A percentile compares a stretch with the other conserved stretches of the same genome.
Evolutionary conservation across 2,888 invertebrate species (phyloP).

Genomic region (Leptura quadrifasciata): DNA sequence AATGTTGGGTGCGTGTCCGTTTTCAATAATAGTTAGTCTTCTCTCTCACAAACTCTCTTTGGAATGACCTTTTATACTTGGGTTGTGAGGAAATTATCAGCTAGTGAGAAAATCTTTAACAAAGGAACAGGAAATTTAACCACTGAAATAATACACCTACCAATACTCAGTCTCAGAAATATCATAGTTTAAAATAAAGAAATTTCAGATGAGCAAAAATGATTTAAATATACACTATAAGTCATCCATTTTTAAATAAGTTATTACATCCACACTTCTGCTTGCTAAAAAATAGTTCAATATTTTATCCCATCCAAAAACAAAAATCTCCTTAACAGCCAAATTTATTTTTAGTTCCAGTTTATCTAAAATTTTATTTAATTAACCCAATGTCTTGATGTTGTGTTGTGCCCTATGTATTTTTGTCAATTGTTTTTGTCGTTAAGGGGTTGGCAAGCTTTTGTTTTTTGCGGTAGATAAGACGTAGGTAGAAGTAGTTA

Average conservation of each 20-base stretch:
- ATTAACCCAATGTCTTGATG: slow-evolving; percentile 61
- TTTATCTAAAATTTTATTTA: slow-evolving; percentile 26
- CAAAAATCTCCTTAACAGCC: slow-evolving; percentile 15
- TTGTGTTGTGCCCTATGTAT: slow-evolving; percentile 73
- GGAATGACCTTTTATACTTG: too few species aligned
- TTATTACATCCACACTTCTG: slow-evolving; percentile 30
- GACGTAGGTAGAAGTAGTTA: slow-evolving; percentile 60
- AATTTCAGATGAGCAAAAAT: too few species aligned
- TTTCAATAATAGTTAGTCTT: too few species aligned
- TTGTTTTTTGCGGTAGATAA: slow-evolving; percentile 66
- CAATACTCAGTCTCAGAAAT: too few species aligned
- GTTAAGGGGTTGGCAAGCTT: slow-evolving; percentile 74
- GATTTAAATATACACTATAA: too few species aligned
- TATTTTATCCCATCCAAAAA: slow-evolving; percentile 9
- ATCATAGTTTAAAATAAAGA: too few species aligned
- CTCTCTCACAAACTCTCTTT: too few species aligned
- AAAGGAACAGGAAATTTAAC: too few species aligned
- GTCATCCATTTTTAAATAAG: background rate
- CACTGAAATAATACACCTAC: too few species aligned
- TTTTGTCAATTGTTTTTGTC: slow-evolving; percentile 72
- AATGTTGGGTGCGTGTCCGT: too few species aligned
- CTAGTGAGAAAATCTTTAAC: too few species aligned
- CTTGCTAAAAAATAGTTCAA: slow-evolving; percentile 2
- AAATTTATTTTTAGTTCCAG: slow-evolving; percentile 16
- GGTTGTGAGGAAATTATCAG: too few species aligned